Conservation (phyloP, 2,797 vertebrate genomes). For the Heliangelus exortis region DNA sequence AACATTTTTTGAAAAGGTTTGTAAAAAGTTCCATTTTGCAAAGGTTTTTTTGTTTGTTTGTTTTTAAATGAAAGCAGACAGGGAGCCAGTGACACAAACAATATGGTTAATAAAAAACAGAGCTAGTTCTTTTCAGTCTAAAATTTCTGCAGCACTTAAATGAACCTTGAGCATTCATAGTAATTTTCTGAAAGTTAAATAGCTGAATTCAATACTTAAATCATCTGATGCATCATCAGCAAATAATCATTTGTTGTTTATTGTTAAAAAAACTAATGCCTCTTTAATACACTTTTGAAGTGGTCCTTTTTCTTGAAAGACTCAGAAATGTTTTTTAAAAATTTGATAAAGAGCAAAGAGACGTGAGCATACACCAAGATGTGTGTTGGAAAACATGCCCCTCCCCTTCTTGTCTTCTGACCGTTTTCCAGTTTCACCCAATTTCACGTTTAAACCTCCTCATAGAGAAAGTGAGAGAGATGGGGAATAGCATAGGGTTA, state of each 20-base stretch:
- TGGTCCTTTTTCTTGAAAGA: neutral
- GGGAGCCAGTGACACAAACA: neutral
- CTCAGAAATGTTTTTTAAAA: neutral
- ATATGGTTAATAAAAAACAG: neutral
- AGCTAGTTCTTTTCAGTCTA: neutral
- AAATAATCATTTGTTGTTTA: neutral
- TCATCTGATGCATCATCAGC: neutral
- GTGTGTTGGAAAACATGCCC: neutral
- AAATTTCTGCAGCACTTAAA: neutral
- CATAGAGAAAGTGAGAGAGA: neutral
- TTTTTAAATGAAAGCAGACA: neutral
- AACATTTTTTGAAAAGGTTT: neutral
- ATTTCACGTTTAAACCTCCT: neutral
- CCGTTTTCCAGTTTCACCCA: neutral
- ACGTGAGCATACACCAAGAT: neutral
- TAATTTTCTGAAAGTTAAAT: neutral
- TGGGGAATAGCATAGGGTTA: neutral
- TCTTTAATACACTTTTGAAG: neutral
- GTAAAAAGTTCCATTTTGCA: neutral
- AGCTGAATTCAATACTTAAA: neutral
- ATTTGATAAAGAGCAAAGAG: neutral
- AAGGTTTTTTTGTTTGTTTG: neutral
- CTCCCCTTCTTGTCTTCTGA: neutral
- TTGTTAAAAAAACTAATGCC: neutral
- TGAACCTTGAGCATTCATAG: neutral